Conservation (phyloP, 2,888 invertebrate genomes). For the Polydrusus tereticollis region DNA sequence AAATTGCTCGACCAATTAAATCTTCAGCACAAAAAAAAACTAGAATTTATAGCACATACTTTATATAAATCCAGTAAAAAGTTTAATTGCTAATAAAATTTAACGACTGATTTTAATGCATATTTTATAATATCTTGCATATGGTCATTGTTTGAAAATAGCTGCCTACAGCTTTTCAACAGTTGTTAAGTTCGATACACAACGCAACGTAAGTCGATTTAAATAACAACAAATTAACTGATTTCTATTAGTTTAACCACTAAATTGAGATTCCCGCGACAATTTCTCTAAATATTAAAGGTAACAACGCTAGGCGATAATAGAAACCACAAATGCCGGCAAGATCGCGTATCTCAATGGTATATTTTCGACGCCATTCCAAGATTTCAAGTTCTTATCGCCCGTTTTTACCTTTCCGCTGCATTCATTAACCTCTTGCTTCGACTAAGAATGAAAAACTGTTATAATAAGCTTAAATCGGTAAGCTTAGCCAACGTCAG, state of each 20-base stretch:
- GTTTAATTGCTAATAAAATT: conserved; percentile 44
- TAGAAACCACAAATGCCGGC: not conserved
- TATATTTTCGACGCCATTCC: conserved; percentile 8
- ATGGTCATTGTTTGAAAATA: conserved; percentile 38
- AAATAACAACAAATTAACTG: not conserved
- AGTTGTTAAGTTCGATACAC: not conserved
- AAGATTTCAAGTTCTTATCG: conserved; percentile 12
- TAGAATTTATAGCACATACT: conserved; percentile 38
- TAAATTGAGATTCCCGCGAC: not conserved
- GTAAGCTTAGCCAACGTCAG: not conserved
- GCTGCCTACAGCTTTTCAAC: conserved; percentile 15
- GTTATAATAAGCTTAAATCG: not conserved
- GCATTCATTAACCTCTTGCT: conserved; percentile 10
- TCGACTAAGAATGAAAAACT: not conserved
- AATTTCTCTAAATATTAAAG: not conserved
- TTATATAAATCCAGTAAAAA: conserved; percentile 40
- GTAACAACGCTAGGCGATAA: not conserved
- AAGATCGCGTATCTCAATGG: conserved; percentile 7
- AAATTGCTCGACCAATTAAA: conserved; percentile 40
- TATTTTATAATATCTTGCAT: conserved; percentile 36
- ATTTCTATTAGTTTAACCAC: not conserved
- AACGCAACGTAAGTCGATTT: conserved; percentile 14
- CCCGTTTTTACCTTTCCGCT: not conserved
- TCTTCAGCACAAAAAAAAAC: conserved; percentile 15
- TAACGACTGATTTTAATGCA: conserved; percentile 46